phyloP scores from a whole-genome alignment of 2,888 invertebrate genomes.

The Hirtodrosophila trivittata region DNA sequence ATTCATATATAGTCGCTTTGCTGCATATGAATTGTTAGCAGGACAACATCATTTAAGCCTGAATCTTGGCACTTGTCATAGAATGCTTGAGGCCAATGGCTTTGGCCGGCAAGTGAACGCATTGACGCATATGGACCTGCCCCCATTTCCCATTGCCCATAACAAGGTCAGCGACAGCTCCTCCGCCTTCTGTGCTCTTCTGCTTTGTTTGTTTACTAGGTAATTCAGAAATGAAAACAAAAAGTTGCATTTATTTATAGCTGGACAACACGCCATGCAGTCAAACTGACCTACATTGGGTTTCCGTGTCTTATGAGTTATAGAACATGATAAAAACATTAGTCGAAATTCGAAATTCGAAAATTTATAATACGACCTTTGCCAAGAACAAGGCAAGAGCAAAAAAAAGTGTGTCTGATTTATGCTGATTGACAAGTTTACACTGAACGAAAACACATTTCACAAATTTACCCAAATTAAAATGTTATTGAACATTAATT shows the following conservation, averaged over 20 bases:
- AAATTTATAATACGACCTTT: slow-evolving; percentile 53
- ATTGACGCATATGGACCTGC: slow-evolving; percentile 38
- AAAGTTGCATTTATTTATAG: slow-evolving; percentile 63
- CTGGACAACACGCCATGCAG: slow-evolving; percentile 53
- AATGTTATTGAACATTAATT: slow-evolving; percentile 70
- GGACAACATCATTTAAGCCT: slow-evolving; percentile 9
- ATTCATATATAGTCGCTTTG: slow-evolving; percentile 17
- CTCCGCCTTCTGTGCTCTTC: slow-evolving; percentile 18
- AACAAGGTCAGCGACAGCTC: slow-evolving; percentile 55
- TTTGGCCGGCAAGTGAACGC: slow-evolving; percentile 9
- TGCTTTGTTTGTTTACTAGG: slow-evolving; percentile 54
- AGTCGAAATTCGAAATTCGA: slow-evolving; percentile 24
- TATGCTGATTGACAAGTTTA: slow-evolving; percentile 62
- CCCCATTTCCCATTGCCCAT: slow-evolving; percentile 45
- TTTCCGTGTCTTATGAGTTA: slow-evolving; percentile 45
- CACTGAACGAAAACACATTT: slow-evolving; percentile 31
- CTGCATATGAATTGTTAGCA: slow-evolving; percentile 35
- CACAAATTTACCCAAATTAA: slow-evolving; percentile 38
- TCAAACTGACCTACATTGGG: slow-evolving; percentile 66
- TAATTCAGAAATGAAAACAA: slow-evolving; percentile 58
- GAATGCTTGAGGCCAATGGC: slow-evolving; percentile 44
- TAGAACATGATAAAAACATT: slow-evolving; percentile 42
- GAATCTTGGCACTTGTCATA: slow-evolving; percentile 10
- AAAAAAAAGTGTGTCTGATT: slow-evolving; percentile 11
- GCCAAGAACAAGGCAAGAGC: slow-evolving; percentile 30